Percentiles rank a stretch among this genome's conserved stretches.
These are phyloP conservation scores for Falco punctatus DNA, from an alignment of 2,113 vertebrate species.

Conservation along the genomic window DNA sequence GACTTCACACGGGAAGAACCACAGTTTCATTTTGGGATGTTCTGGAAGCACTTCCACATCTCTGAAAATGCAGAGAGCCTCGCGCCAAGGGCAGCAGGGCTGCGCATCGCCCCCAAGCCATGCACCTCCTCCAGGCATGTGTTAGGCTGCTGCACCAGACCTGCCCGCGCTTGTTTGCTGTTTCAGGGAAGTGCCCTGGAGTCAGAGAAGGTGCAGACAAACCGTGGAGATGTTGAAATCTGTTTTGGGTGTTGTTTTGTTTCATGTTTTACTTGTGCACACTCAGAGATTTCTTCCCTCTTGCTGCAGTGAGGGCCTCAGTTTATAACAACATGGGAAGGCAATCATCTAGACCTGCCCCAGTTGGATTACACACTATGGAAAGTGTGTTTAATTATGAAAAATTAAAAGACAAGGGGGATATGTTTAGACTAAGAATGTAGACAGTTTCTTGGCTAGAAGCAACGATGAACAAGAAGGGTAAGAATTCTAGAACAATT, in stretches of 20 bases:
- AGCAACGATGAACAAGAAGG: constrained; percentile 27
- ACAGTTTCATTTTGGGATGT: not conserved
- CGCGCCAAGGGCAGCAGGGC: not conserved
- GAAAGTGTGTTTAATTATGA: constrained; percentile 73
- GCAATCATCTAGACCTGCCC: constrained; percentile 55
- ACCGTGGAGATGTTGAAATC: not conserved
- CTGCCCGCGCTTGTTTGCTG: not conserved
- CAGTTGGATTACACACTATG: constrained; percentile 42
- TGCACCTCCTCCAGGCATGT: not conserved
- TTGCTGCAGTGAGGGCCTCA: constrained; percentile 34
- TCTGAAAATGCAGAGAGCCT: not conserved
- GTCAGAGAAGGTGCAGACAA: not conserved
- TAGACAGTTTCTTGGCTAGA: constrained; percentile 58
- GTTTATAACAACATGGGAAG: constrained; percentile 62
- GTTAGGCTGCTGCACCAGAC: not conserved
- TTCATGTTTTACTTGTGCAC: not conserved
- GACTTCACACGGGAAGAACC: not conserved
- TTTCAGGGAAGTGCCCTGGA: not conserved
- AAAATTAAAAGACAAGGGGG: constrained; percentile 70
- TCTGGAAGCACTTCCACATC: not conserved
- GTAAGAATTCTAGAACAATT: constrained; percentile 4
- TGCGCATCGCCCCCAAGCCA: not conserved
- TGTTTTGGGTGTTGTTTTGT: not conserved
- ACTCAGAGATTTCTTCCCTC: constrained; percentile 7
- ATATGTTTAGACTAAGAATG: constrained; percentile 69